Base-by-base conservation (phyloP, 2,797 vertebrate genomes). In the Erethizon dorsatum region DNA sequence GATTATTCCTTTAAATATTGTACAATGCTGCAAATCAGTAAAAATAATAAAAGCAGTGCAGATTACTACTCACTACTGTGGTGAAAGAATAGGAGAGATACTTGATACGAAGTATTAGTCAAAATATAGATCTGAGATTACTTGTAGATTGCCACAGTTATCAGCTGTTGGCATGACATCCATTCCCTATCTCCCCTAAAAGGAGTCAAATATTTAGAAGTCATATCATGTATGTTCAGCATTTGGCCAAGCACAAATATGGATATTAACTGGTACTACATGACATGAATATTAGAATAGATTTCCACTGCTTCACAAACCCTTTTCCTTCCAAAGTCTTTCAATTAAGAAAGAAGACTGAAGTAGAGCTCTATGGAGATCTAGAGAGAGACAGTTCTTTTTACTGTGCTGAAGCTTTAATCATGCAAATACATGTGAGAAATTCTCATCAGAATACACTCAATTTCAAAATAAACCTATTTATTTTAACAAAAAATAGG, bases 391-490 rank as follows among this genome's bases (percentile, higher is more conserved):
- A 28, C 14, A n/a, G 13, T 59, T 9, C n/a, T 63, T 14, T 37
- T 77, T 61, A 65, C 71, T 31, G 22, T 82, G n/a, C 4, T 59
- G 12, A 59, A 69, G 45, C 3, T 56, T 83, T 69, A 65, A 59
- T 87, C 33, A 52, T 89, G 17, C 17, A 83, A 67, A 89, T 78
- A 37, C 31, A 54, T 56, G 6, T 65, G 47, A 92, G 37, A 90
- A 83, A 67, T 88, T 41, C 20, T 73, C 59, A 28, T 47, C 33
- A 92, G 69, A 92, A 82, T 94, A 63, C 50, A 67, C 91, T 95
- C 18, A 71, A 41, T 91, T 80, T 89, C 5, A 69, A 69, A 20
- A 59, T 89, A 92, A 56, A 59, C 52, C 37, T 50, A 2, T 78
- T 71, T 91, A 17, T 90, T 91, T 92, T 88, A 83, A 50, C 5